These are phyloP conservation scores for Nephrotoma guestfalica DNA, from an alignment of 2,888 invertebrate species.

Conservation along the genomic window DNA sequence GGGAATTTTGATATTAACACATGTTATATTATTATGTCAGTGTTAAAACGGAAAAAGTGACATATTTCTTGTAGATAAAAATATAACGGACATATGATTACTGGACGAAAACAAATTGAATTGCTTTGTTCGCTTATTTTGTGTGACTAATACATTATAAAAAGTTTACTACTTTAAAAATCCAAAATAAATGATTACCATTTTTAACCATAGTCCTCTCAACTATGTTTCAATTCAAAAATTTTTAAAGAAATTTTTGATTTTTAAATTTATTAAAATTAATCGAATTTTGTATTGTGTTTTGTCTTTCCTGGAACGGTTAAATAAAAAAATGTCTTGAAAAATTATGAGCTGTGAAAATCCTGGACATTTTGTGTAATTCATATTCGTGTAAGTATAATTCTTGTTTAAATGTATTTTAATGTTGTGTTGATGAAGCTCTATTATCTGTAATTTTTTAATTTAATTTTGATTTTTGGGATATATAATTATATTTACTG, in stretches of 20 bases:
- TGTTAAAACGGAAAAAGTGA: neutral
- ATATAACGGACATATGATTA: neutral
- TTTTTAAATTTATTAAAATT: neutral
- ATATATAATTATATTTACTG: neutral
- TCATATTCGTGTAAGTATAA: neutral
- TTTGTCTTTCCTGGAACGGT: constrained; percentile 30
- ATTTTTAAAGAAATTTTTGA: neutral
- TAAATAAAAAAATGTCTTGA: neutral
- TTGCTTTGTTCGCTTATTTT: neutral
- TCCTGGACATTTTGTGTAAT: neutral
- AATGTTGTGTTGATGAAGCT: neutral
- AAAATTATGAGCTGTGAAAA: neutral
- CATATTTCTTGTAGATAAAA: neutral
- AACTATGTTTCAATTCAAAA: neutral
- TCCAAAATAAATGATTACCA: neutral
- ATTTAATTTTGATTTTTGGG: neutral
- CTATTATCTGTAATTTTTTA: neutral
- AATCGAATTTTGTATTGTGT: constrained; percentile 31
- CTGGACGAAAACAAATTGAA: neutral
- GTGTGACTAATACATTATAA: neutral
- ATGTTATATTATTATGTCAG: neutral
- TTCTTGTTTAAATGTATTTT: neutral
- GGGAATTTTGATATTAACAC: neutral
- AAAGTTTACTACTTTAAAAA: neutral
- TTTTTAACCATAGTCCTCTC: neutral